Base-by-base conservation (phyloP, 2,113 vertebrate species). In the Aplodontia rufa region DNA sequence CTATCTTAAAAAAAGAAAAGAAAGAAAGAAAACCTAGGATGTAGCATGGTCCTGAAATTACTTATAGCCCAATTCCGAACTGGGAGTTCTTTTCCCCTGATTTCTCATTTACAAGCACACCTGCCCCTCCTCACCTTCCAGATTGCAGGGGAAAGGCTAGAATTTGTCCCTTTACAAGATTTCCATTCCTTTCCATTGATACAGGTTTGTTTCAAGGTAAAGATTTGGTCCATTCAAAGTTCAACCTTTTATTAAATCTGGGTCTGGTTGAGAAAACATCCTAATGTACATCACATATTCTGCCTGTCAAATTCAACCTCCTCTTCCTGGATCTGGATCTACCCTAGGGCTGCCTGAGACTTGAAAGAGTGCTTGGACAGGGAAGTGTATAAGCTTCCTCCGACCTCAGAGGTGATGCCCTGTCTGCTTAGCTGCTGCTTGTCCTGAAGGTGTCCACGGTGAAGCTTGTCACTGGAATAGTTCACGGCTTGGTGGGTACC, bases 191-290 rank as follows among this genome's bases (percentile, higher is more conserved):
- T 76, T 19, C 69, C 47, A 83, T 69, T 80, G 90, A 71, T 14
- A 72, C 28, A 78, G 55, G 62, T 51, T 60, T 92, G 47, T 74
- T 88, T 87, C 53, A 85, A 19, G 12, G 45, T 24, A 62, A 90
- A 76, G 68, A 87, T 74, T 71, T 72, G 62, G 8, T 40, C 28
- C n/a, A 45, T 83, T 90, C n/a, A 49, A 72, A 89, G 53, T 82
- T 90, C 62, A 83, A 10, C 32, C 62, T 82, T 68, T 22, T 40
- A 69, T 45, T 74, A 60, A 60, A 60, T 60, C 58, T 60, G 49
- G 80, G 80, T 53, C 40, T 53, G 17, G 28, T 92, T 83, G 24
- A 97, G 55, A 53, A 68, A 86, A 95, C 72, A 40, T 47, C 49
- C 74, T 62, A 51, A 90, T 42, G 42, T 82, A 93, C 88, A 68